phyloP scores from a whole-genome alignment of 2,888 invertebrate species.

The Ischnus inquisitorius region DNA sequence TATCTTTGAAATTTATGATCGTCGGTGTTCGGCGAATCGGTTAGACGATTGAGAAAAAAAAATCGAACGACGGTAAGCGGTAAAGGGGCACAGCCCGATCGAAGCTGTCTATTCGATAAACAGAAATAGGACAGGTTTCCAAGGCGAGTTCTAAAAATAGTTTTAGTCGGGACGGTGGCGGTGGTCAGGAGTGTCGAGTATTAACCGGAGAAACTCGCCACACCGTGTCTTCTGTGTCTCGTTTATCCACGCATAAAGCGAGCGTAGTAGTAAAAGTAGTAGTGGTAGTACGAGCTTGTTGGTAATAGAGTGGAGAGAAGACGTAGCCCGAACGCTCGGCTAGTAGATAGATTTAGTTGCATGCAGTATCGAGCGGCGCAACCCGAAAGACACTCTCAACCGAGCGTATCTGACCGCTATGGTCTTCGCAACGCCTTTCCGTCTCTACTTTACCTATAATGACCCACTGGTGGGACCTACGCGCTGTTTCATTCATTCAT shows the following conservation, averaged over 20 bases:
- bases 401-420: slow-evolving; percentile 15
- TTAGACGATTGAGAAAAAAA: background rate
- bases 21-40: background rate
- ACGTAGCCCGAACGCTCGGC: slow-evolving; percentile 29
- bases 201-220: slow-evolving; percentile 39
- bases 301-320: slow-evolving; percentile 14
- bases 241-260: slow-evolving; percentile 12
- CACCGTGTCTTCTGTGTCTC: slow-evolving; percentile 37
- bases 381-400: slow-evolving; percentile 27
- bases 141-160: slow-evolving; percentile 81
- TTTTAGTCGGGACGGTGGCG: slow-evolving; percentile 35
- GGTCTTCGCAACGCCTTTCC: slow-evolving; percentile 16
- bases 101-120: slow-evolving; percentile 69
- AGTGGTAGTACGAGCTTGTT: slow-evolving; percentile 31
- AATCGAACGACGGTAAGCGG: background rate
- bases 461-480: background rate
- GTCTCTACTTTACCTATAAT: slow-evolving; percentile 4
- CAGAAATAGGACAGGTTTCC: slow-evolving; percentile 82
- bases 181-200: slow-evolving; percentile 40
- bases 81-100: slow-evolving; percentile 26
- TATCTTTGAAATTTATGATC: background rate
- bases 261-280: slow-evolving; percentile 6
- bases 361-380: slow-evolving; percentile 14
- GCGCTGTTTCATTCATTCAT: slow-evolving; percentile 12
- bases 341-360: slow-evolving; percentile 7